Conservation (phyloP, 2,797 vertebrate species). For the Peromyscus aztecus region DNA sequence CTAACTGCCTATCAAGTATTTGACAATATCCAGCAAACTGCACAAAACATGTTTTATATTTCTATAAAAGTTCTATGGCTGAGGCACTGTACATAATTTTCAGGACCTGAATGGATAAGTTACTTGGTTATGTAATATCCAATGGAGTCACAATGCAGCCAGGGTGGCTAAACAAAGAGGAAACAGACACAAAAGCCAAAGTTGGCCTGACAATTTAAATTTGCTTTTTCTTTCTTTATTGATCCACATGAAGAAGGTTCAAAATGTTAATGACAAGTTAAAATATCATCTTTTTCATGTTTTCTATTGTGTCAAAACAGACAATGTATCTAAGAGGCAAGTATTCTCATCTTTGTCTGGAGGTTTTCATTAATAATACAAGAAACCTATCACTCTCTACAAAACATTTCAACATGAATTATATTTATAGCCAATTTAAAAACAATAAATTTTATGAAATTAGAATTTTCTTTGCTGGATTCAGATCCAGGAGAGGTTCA, state of each 20-base stretch:
- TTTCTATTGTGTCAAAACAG: constrained; percentile 18
- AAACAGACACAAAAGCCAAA: background rate
- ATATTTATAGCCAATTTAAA: background rate
- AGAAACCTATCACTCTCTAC: background rate
- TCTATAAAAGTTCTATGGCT: background rate
- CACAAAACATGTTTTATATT: constrained; percentile 1
- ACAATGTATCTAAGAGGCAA: background rate
- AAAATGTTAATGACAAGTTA: constrained; percentile 32
- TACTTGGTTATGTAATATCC: background rate
- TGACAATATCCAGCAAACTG: background rate
- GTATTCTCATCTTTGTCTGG: constrained; percentile 16
- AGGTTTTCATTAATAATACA: constrained; percentile 43
- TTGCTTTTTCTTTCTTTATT: constrained; percentile 39
- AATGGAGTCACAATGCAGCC: background rate
- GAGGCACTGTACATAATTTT: background rate
- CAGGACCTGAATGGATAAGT: background rate
- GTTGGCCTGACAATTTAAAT: background rate
- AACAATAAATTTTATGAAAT: constrained; percentile 11
- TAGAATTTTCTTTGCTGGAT: constrained; percentile 10
- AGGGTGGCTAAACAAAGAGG: background rate
- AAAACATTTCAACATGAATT: background rate
- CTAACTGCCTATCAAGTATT: background rate
- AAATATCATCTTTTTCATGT: background rate
- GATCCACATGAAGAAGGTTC: background rate
- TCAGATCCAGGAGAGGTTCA: background rate